A percentile compares a stretch with the other conserved stretches of the same genome.
These are phyloP conservation scores for Empis livida DNA, from an alignment of 2,888 invertebrate species.

Conservation along the genomic window DNA sequence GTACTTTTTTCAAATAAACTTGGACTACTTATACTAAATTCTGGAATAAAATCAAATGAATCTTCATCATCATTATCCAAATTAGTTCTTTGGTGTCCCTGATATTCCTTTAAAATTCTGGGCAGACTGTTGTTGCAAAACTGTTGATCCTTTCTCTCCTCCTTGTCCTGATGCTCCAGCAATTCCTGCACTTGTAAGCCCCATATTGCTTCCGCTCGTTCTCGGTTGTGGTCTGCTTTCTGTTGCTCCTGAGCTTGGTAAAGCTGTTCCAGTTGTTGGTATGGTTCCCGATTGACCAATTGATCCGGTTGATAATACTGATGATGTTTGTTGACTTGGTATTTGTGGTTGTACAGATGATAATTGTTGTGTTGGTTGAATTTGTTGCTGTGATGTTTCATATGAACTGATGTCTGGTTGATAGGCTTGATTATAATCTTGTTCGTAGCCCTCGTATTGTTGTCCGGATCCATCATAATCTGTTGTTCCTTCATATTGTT, in stretches of 20 bases:
- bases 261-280: not conserved
- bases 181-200: conserved; percentile 24
- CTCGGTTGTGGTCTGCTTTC: conserved; percentile 30
- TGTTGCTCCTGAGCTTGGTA: conserved; percentile 10
- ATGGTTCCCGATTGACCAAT: not conserved
- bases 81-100: conserved; percentile 15
- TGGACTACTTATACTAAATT: conserved; percentile 34
- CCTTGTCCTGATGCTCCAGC: conserved; percentile 18
- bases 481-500: conserved; percentile 14
- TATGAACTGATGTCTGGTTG: conserved; percentile 8
- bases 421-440: conserved; percentile 9
- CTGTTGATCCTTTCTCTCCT: conserved; percentile 20
- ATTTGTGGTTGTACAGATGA: conserved; percentile 9
- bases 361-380: conserved; percentile 6
- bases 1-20: conserved; percentile 31
- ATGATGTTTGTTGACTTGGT: conserved; percentile 13
- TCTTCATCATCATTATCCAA: conserved; percentile 17
- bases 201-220: conserved; percentile 33
- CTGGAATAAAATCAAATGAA: conserved; percentile 23
- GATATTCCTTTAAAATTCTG: conserved; percentile 28
- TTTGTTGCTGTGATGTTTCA: conserved; percentile 1
- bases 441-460: conserved; percentile 7
- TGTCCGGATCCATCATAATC: conserved; percentile 9
- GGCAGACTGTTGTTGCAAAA: conserved; percentile 35
- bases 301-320: not conserved